These are phyloP conservation scores for Amphiprion ocellaris DNA, from an alignment of 2,113 vertebrate species.

Conservation along the genomic window DNA sequence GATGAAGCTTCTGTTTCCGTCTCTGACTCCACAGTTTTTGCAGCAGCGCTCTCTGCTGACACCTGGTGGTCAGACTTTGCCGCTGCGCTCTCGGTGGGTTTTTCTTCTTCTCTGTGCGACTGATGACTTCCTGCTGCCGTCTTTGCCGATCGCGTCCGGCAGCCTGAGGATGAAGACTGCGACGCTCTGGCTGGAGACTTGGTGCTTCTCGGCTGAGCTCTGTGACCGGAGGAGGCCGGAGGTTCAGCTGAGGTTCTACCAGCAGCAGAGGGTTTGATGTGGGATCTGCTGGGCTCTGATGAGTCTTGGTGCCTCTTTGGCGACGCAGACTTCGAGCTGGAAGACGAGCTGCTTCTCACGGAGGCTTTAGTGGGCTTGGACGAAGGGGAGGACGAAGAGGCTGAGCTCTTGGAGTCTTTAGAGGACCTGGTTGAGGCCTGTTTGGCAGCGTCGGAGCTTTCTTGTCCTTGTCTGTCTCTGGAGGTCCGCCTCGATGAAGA, in stretches of 20 bases:
- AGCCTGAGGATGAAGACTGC: neutral
- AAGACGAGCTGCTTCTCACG: neutral
- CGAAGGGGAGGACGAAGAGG: too few relatives aligned
- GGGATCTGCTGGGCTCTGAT: conserved; percentile 12
- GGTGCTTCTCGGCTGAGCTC: conserved; percentile 18
- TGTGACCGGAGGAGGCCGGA: neutral
- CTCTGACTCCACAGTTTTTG: conserved; percentile 55
- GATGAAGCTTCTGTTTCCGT: conserved; percentile 28
- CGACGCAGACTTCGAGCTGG: neutral
- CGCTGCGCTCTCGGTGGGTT: neutral
- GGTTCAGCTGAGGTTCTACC: conserved; percentile 19
- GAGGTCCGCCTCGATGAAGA: neutral
- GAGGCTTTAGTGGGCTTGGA: too few relatives aligned
- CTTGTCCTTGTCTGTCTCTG: neutral
- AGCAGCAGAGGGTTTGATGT: neutral
- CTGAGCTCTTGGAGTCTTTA: conserved; percentile 1
- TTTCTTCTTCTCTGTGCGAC: neutral
- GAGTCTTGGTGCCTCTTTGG: conserved; percentile 14
- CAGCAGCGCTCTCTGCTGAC: conserved; percentile 38
- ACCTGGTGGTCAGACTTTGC: conserved; percentile 32
- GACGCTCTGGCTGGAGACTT: conserved; percentile 7
- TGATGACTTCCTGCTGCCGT: neutral
- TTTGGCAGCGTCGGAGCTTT: neutral
- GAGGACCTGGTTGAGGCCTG: conserved; percentile 9
- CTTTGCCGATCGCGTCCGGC: conserved; percentile 22